Percentiles rank a stretch among this genome's conserved stretches.
These are phyloP conservation scores for Drosophila neocordata DNA, from an alignment of 1,140 invertebrate genomes.

Conservation along the genomic window DNA sequence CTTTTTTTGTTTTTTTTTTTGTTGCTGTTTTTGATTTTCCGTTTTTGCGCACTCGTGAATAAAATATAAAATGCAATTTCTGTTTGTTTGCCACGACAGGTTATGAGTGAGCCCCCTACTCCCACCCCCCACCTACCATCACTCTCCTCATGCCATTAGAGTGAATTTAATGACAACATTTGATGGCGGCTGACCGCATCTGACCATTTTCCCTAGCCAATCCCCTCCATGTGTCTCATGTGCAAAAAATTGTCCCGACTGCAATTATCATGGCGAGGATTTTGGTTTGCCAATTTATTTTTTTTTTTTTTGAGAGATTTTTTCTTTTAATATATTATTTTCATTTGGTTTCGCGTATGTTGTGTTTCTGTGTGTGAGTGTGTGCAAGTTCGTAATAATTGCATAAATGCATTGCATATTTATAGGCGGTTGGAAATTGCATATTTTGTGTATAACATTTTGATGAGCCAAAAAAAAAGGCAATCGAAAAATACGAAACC, in stretches of 20 bases:
- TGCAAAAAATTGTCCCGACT: slow-evolving; percentile 23
- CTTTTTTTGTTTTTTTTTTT: background rate
- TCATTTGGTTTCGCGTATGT: background rate
- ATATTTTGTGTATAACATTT: slow-evolving; percentile 23
- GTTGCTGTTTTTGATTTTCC: slow-evolving; percentile 7
- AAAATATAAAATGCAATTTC: slow-evolving; percentile 75
- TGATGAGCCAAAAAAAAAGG: background rate
- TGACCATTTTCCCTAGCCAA: background rate
- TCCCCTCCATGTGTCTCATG: background rate
- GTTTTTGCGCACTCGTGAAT: slow-evolving; percentile 50
- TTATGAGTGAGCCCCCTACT: slow-evolving; percentile 30
- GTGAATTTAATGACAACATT: slow-evolving; percentile 66
- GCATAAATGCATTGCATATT: slow-evolving; percentile 64
- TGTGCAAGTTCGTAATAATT: slow-evolving; percentile 48
- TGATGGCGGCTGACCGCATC: slow-evolving; percentile 33
- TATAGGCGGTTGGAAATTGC: slow-evolving; percentile 43
- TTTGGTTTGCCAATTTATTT: slow-evolving; percentile 52
- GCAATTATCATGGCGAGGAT: slow-evolving; percentile 41
- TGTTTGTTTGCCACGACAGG: slow-evolving; percentile 51
- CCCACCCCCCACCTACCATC: background rate
- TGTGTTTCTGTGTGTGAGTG: background rate
- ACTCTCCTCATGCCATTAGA: background rate
- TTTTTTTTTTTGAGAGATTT: slow-evolving; percentile 21
- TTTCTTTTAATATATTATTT: slow-evolving; percentile 3
- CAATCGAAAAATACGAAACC: background rate